Evolutionary conservation across 2,113 vertebrate species (phyloP).

Genomic region (Sylvicapra grimmia): DNA sequence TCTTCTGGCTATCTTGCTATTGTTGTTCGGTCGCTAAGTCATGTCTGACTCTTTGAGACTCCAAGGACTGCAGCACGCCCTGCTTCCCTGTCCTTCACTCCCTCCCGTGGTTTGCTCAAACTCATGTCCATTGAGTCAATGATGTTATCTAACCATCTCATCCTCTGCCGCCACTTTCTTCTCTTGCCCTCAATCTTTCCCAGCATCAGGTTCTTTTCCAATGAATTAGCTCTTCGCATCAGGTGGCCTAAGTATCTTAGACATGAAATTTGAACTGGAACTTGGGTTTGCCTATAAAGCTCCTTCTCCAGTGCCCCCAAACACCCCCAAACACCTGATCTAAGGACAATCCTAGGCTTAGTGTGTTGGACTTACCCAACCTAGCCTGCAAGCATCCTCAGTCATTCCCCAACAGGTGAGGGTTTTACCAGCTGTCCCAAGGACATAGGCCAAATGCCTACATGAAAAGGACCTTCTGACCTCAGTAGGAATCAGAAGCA

Average conservation of each 20-base stretch:
- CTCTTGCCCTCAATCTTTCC: background rate
- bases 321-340: background rate
- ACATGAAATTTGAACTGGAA: background rate
- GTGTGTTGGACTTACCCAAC: background rate
- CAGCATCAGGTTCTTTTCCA: background rate
- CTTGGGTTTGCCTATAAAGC: background rate
- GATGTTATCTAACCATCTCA: background rate
- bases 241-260: background rate
- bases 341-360: background rate
- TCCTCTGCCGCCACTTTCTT: background rate
- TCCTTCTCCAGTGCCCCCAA: background rate
- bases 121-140: background rate
- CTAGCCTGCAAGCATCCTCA: background rate
- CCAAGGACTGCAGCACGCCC: background rate
- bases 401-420: background rate
- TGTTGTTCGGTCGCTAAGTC: background rate
- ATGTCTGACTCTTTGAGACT: background rate
- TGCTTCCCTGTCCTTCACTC: background rate
- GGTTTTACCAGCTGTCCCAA: background rate
- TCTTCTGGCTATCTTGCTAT: background rate
- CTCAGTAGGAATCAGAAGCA: background rate
- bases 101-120: background rate
- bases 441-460: background rate
- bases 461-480: background rate
- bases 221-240: background rate